Evolutionary conservation across 1,140 invertebrate species (phyloP), one percentile per base, ranked within the genome.

Genomic region (Pogonus chalceus): DNA sequence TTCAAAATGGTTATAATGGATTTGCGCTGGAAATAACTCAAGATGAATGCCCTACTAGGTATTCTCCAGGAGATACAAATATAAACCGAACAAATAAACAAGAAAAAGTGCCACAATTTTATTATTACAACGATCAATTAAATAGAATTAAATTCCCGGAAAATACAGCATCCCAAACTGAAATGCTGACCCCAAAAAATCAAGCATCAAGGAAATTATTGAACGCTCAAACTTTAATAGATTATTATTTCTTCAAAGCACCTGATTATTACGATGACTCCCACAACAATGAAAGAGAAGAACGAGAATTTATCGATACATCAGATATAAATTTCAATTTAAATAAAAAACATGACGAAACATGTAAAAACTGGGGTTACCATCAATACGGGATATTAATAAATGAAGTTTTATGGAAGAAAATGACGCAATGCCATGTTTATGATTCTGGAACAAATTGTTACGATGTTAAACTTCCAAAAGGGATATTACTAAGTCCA

Each of bases 21-120:
- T 80, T 81, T 57, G 58, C 76, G 0, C 60, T 80, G 14, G 76
- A 81, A 56, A 63, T 78, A 14, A 58, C 69, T 14, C 78, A 81
- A 57, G 78, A 80, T 56, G 63, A 71, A 55, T 78, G 78, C 58
- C 65, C 69, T 0, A 64, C 64, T 56, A 49, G 60, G 39, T 55
- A 61, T 20, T 58, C 53, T 50, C 63, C 68, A 1, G 0, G 60
- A 61, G 23, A 52, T 62, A 35, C 61, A 60, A 31, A 64, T 60
- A 2, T 62, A 68, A 3, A 63, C 64, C 53, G 61, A 65, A 0
- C 35, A 61, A 16, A 58, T 59, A 1, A 0, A 62, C 65, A n/a
- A 65, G 66, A 50, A 65, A 48, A 43, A 20, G 10, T 31, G 20
- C 51, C 52, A 61, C 0, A 70, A 64, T 54, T 71, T 62, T 1